Base-by-base conservation (phyloP, 2,113 vertebrate genomes). In the Nanorana parkeri region DNA sequence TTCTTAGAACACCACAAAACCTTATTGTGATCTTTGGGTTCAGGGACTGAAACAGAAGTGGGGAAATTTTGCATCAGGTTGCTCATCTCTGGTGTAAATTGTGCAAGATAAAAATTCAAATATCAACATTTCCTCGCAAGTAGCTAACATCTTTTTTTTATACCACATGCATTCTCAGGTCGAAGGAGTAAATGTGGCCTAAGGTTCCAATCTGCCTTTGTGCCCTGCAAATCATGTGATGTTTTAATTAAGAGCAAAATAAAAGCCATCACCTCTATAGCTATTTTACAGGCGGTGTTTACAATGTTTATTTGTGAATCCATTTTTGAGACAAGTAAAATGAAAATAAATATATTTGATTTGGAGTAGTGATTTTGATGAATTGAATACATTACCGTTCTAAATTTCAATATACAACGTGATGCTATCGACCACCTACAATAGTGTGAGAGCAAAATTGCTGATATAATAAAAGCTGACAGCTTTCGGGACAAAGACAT, bases 401-500 rank as follows among this genome's bases (percentile, higher is more conserved):
- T 68, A 68, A 79, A 79, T 79, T 69, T 69, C 55, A 79, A 68
- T 68, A 68, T 68, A 78, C 64, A 78, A 32, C 55, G 54, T 26
- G 36, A 60, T 60, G 66, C 66, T 32, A 21, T 29, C 17, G 77
- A 79, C 77, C 66, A 79, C 77, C 77, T 60, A 68, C 77, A 55
- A 64, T 13, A 41, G 77, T 10, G 41, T 60, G 52, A 32, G 28
- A 67, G 51, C 63, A 67, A 68, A 78, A 78, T 78, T 66, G 56
- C 52, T 68, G 66, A 60, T 56, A 55, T 79, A 60, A 79, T 68
- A 36, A 60, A 69, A 79, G 55, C 58, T 79, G 66, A 79, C 77
- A 68, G 65, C 20, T 79, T 69, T 58, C 77, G n/a, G 36, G 77
- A 79, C 77, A 79, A 79, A 68, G 77, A 79, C 66, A 79, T 79